phyloP scores from a whole-genome alignment of 1,140 invertebrate genomes.

The Tetramorium alpestre region DNA sequence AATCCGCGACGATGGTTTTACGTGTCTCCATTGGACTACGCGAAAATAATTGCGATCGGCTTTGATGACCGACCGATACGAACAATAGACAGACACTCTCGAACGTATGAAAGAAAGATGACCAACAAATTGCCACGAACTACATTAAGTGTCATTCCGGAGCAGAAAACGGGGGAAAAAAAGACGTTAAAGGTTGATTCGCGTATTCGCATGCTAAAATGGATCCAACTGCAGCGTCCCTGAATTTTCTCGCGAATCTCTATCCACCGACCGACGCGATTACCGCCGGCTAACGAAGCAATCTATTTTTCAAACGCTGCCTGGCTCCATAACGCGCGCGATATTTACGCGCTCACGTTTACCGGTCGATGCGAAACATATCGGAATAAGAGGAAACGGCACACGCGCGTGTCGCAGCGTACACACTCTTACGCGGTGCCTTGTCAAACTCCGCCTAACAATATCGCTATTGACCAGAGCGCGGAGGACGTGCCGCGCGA shows the following conservation, averaged over 20 bases:
- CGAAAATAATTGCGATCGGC: constrained; percentile 62
- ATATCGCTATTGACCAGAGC: constrained; percentile 49
- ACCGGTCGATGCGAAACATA: constrained; percentile 33
- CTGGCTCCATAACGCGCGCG: constrained; percentile 36
- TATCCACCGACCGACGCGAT: not conserved
- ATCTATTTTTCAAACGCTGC: constrained; percentile 44
- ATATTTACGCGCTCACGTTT: constrained; percentile 20
- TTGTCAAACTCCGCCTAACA: constrained; percentile 25
- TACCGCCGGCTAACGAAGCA: not conserved
- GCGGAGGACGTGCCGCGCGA: not conserved
- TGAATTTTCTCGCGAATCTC: not conserved
- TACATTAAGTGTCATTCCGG: not conserved
- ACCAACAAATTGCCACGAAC: not conserved
- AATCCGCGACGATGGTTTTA: constrained; percentile 47
- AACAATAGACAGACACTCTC: not conserved
- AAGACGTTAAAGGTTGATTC: not conserved
- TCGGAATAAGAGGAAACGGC: not conserved
- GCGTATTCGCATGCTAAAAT: not conserved
- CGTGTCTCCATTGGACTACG: not conserved
- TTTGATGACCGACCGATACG: constrained; percentile 29
- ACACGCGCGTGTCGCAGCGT: not conserved
- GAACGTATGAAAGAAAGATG: not conserved
- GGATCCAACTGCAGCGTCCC: not conserved
- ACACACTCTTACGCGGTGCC: not conserved
- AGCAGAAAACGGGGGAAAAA: not conserved